Evolutionary conservation across 2,888 invertebrate genomes (phyloP).

Genomic region (Dolomedes plantarius): DNA sequence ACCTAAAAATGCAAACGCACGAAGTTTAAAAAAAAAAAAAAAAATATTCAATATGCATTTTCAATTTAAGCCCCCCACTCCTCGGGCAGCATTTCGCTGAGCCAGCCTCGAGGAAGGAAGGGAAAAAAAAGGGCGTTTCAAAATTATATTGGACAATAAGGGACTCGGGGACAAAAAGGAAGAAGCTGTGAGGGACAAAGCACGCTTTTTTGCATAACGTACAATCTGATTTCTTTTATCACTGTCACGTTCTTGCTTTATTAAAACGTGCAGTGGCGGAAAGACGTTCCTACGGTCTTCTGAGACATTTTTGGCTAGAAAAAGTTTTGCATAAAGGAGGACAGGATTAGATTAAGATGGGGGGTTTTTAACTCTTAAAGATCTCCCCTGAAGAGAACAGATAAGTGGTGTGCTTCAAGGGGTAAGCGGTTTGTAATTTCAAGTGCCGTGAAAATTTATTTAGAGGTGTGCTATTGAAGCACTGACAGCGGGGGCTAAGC

Average conservation of each 20-base stretch:
- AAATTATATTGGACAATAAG: conserved; percentile 19
- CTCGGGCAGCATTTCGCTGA: conserved; percentile 1
- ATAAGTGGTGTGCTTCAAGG: too few relatives aligned
- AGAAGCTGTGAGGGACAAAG: conserved; percentile 10
- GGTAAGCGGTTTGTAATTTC: too few relatives aligned
- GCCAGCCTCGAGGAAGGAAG: neutral
- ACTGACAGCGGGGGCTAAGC: too few relatives aligned
- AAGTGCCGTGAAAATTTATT: too few relatives aligned
- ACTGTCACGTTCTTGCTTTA: conserved; percentile 45
- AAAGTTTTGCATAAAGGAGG: too few relatives aligned
- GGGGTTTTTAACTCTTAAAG: too few relatives aligned
- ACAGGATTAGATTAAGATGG: too few relatives aligned
- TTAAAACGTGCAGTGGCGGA: conserved; percentile 18
- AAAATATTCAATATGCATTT: neutral
- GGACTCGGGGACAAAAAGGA: neutral
- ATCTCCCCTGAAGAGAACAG: too few relatives aligned
- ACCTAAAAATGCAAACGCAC: neutral
- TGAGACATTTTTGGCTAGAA: neutral
- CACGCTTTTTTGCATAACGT: conserved; percentile 57
- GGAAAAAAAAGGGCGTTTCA: neutral
- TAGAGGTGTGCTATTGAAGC: too few relatives aligned
- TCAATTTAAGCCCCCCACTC: neutral
- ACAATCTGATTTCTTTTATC: conserved; percentile 57
- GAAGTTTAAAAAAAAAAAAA: neutral
- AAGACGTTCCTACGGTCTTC: neutral